Evolutionary conservation across 2,888 invertebrate genomes (phyloP).

Genomic region (Aelia acuminata): DNA sequence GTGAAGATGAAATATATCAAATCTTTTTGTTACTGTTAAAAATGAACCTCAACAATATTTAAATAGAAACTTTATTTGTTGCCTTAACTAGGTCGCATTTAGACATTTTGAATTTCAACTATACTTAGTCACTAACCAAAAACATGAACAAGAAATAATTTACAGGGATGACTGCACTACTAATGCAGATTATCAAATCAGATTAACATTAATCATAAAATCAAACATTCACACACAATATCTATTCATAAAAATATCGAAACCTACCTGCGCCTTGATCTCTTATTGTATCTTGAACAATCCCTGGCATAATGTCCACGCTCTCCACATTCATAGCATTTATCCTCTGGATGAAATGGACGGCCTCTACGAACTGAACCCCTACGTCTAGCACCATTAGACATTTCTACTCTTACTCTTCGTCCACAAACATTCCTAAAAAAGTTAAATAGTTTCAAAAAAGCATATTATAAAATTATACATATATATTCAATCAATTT

Average conservation of each 20-base stretch:
- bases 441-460: background rate
- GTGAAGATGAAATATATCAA: no score
- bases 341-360: conserved; percentile 90
- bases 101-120: background rate
- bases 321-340: conserved; percentile 95
- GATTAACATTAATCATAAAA: background rate
- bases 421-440: conserved; percentile 86
- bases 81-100: no score
- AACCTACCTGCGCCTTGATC: conserved; percentile 68
- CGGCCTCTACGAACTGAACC: conserved; percentile 72
- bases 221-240: background rate
- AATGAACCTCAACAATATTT: no score
- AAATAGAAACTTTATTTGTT: no score
- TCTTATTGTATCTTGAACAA: conserved; percentile 79
- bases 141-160: no score
- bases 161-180: no score
- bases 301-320: conserved; percentile 94
- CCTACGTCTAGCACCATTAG: conserved; percentile 77
- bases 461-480: no score
- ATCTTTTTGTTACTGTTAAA: no score
- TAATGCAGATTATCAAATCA: background rate
- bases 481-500: no score
- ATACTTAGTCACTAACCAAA: no score
- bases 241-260: background rate
- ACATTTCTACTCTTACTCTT: conserved; percentile 91